phyloP scores from a whole-genome alignment of 2,888 invertebrate genomes.

The Mesoligia furuncula region DNA sequence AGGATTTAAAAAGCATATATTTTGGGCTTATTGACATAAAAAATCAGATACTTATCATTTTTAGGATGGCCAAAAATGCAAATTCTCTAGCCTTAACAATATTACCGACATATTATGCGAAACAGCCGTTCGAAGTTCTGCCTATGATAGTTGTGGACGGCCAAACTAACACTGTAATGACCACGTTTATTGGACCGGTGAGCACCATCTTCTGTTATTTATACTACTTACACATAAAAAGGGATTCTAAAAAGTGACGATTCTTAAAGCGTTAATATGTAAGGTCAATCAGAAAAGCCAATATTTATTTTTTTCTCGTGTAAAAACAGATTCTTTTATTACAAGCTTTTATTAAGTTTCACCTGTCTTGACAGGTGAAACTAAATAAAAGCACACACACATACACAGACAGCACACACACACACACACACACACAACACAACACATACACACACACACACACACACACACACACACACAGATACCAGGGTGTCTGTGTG shows the following conservation, averaged over 20 bases:
- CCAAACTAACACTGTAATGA: conserved; percentile 34
- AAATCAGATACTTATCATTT: conserved; percentile 17
- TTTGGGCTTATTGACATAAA: neutral
- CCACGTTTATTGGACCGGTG: conserved; percentile 50
- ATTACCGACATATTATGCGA: conserved; percentile 39
- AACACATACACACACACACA: no score
- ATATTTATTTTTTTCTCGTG: neutral
- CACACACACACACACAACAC: no score
- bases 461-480: no score
- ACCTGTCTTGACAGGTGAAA: neutral
- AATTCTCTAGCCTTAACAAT: conserved; percentile 24
- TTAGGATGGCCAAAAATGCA: conserved; percentile 66
- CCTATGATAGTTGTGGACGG: conserved; percentile 53
- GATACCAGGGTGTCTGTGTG: neutral
- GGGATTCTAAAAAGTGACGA: neutral
- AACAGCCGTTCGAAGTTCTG: neutral
- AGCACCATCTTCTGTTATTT: conserved; percentile 21
- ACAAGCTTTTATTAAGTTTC: neutral
- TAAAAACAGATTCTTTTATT: neutral
- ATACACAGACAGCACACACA: no score
- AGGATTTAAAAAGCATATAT: neutral
- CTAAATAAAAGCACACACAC: no score
- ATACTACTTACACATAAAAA: neutral
- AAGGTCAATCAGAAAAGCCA: neutral
- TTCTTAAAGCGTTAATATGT: neutral